phyloP scores from a whole-genome alignment of 1,140 invertebrate genomes.

The Triops longicaudatus region DNA sequence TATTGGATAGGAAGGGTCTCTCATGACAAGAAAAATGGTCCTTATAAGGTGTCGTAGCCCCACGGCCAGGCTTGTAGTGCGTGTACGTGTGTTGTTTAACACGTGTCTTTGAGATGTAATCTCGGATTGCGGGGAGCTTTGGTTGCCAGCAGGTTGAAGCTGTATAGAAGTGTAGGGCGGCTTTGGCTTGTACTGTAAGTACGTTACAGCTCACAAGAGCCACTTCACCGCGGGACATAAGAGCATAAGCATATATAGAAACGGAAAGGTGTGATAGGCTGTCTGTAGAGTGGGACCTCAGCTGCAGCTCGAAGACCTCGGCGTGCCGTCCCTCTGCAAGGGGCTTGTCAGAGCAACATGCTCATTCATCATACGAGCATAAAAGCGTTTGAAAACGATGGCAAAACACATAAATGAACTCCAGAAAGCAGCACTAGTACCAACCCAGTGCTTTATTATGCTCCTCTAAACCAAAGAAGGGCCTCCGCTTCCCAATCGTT shows the following conservation, averaged over 20 bases:
- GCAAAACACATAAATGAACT: background rate
- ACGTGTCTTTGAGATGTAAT: constrained; percentile 8
- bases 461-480: background rate
- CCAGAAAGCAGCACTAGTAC: background rate
- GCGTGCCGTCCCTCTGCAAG: background rate
- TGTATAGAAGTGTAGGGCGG: background rate
- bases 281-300: background rate
- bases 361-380: background rate
- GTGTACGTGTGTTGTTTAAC: constrained; percentile 3
- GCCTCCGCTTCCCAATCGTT: background rate
- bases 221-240: background rate
- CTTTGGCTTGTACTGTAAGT: background rate
- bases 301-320: background rate
- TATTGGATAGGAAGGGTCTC: background rate
- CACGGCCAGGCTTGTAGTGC: background rate
- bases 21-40: background rate
- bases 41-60: background rate
- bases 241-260: constrained; percentile 1
- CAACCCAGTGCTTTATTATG: background rate
- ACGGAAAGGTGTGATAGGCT: background rate
- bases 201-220: background rate
- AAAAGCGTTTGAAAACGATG: background rate
- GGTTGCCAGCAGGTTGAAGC: background rate
- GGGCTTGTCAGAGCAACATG: background rate
- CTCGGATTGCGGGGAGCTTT: background rate